A percentile compares a stretch with the other conserved stretches of the same genome.
These are phyloP conservation scores for Eueremaeus valkanovi DNA, from an alignment of 2,888 invertebrate species.

Conservation along the genomic window DNA sequence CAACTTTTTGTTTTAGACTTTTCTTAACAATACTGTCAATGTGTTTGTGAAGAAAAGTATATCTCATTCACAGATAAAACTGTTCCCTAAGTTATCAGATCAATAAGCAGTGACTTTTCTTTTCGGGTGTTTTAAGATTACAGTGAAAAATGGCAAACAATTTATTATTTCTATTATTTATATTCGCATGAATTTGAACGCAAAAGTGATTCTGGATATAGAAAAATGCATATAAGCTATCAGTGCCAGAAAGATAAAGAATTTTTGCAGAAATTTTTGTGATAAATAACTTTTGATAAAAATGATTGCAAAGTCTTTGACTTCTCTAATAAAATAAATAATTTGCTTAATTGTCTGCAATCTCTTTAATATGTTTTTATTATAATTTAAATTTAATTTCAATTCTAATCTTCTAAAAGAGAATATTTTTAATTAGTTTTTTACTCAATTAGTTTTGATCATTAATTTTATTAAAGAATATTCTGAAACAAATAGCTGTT, in stretches of 20 bases:
- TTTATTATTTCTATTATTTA: neutral
- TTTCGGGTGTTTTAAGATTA: neutral
- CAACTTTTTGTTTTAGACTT: neutral
- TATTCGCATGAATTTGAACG: neutral
- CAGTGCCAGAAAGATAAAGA: no score
- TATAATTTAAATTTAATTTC: neutral
- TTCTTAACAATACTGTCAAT: neutral
- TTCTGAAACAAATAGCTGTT: no score
- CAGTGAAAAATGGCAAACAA: neutral
- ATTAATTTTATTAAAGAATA: no score
- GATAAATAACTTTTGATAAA: no score
- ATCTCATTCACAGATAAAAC: neutral
- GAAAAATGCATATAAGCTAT: neutral
- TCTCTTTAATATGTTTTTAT: neutral
- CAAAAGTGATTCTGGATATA: neutral
- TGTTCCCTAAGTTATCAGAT: slow-evolving; percentile 14
- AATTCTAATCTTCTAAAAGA: neutral
- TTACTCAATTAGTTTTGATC: neutral
- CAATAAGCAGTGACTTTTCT: neutral
- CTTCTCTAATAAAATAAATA: neutral
- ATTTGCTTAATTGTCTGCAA: neutral
- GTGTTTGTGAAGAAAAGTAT: neutral
- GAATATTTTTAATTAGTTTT: neutral
- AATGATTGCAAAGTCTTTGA: neutral
- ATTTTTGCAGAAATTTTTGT: no score